These are phyloP conservation scores for Epirrita christyi DNA, from an alignment of 2,888 invertebrate species.

Conservation along the genomic window DNA sequence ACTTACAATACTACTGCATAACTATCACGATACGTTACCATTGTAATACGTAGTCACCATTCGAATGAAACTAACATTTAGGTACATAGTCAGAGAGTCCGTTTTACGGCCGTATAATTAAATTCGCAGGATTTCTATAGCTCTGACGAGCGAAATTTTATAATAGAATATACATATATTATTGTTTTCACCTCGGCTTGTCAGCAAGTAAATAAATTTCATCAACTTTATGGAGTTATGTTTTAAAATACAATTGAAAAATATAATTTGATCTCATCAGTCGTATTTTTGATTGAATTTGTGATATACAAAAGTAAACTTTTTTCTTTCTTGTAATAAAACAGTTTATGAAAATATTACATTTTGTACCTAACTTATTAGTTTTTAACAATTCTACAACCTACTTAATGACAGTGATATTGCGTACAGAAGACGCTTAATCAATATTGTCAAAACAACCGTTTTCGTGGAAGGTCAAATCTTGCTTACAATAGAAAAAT, in stretches of 20 bases:
- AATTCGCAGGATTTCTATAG: conserved; percentile 21
- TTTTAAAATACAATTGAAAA: conserved; percentile 7
- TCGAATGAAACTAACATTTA: conserved; percentile 24
- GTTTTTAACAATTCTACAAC: background rate
- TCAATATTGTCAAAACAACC: conserved; percentile 14
- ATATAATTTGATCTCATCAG: conserved; percentile 2
- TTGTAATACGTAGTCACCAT: conserved; percentile 19
- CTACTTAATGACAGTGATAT: conserved; percentile 1
- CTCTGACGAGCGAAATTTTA: conserved; percentile 14
- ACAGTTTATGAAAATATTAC: background rate
- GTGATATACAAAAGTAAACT: background rate
- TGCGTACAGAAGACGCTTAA: conserved; percentile 4
- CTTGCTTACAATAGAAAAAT: conserved; percentile 1
- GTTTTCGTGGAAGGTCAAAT: background rate
- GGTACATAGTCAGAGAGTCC: conserved; percentile 22
- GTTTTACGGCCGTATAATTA: conserved; percentile 24
- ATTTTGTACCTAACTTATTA: background rate
- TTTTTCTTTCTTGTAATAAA: background rate
- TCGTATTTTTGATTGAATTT: background rate
- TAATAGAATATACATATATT: conserved; percentile 8
- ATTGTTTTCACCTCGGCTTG: conserved; percentile 6
- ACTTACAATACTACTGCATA: conserved; percentile 43
- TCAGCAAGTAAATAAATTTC: conserved; percentile 7
- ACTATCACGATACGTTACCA: conserved; percentile 47
- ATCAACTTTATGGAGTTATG: background rate